phyloP scores from a whole-genome alignment of 2,888 invertebrate species.

The Tanytarsus gracilentus region DNA sequence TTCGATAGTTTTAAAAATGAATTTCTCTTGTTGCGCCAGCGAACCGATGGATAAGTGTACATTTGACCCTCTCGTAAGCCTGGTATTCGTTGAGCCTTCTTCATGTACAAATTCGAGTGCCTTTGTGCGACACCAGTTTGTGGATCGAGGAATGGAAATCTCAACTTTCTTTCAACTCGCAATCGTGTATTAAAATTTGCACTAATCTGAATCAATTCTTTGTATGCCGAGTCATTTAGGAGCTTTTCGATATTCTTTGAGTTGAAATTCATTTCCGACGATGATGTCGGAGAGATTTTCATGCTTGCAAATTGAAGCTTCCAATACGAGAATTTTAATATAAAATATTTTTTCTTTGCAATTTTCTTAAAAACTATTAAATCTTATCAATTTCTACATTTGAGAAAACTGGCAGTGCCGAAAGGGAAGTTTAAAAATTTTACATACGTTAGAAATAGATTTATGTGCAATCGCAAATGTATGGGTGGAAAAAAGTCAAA shows the following conservation, averaged over 20 bases:
- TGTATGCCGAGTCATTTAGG: constrained; percentile 77
- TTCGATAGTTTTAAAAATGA: constrained; percentile 40
- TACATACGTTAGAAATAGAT: too few relatives aligned
- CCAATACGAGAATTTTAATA: too few relatives aligned
- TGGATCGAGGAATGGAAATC: constrained; percentile 94
- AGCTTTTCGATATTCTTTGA: constrained; percentile 70
- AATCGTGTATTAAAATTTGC: constrained; percentile 86
- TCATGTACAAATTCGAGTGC: constrained; percentile 84
- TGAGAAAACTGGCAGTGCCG: too few relatives aligned
- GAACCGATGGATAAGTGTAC: constrained; percentile 80
- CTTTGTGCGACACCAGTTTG: constrained; percentile 95
- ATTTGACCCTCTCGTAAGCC: constrained; percentile 82
- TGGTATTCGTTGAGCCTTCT: constrained; percentile 79
- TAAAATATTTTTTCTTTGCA: too few relatives aligned
- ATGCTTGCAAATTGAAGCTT: too few relatives aligned
- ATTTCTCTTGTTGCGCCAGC: constrained; percentile 85
- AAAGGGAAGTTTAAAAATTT: too few relatives aligned
- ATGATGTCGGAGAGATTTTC: too few relatives aligned
- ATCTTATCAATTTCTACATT: too few relatives aligned
- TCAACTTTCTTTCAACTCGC: constrained; percentile 80
- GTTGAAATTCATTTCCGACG: constrained; percentile 36
- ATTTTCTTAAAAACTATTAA: too few relatives aligned
- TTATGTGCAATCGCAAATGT: too few relatives aligned
- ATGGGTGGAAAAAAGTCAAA: too few relatives aligned
- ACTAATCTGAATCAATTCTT: constrained; percentile 89